Base-by-base conservation (phyloP, 2,888 invertebrate species). In the Pollenia labialis region DNA sequence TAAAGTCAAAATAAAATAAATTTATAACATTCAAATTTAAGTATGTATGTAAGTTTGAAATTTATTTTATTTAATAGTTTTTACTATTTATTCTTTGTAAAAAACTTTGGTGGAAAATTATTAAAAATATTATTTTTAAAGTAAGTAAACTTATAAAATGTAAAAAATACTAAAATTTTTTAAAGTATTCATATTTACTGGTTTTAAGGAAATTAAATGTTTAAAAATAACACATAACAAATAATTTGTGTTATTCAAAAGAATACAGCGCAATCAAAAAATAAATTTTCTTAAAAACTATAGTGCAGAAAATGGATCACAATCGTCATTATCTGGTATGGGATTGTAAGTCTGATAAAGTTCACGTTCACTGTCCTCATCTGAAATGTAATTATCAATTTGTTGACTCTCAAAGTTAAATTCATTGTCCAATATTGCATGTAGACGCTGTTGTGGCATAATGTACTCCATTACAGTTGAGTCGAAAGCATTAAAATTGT, bases 401-500 rank as follows among this genome's bases (percentile, higher is more conserved):
- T 71, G 12, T 60, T 75, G 56, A 4, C 12, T 9, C 11, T 40
- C 18, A 54, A 52, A 69, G 32, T 54, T 58, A 8, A 40, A 48
- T 7, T 86, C 80, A 82, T 76, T 84, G 11, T 88, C 76, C 42
- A 88, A 62, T 4, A 85, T 64, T 32, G 85, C 68, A 23, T 88
- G 81, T 18, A 89, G 74, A 60, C 83, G 54, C 16, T 88, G 89
- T 64, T 89, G 88, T 1, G 89, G 88, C 69, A 87, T 68, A 16
- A 89, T 81, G n/a, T 85, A 66, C 10, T 90, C 89, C 23, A 85
- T 82, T 62, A 89, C 89, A 7, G 40, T 42, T 9, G 87, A 81
- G 76, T 89, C 89, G 0, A 90, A 88, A 2, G 88, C 85, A 82
- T 90, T 89, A n/a, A 88, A 89, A 85, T 90, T 89, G 46, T 89